Evolutionary conservation across 2,888 invertebrate species (phyloP), one percentile per base, ranked within the genome.

Genomic region (Lottia gigantea): DNA sequence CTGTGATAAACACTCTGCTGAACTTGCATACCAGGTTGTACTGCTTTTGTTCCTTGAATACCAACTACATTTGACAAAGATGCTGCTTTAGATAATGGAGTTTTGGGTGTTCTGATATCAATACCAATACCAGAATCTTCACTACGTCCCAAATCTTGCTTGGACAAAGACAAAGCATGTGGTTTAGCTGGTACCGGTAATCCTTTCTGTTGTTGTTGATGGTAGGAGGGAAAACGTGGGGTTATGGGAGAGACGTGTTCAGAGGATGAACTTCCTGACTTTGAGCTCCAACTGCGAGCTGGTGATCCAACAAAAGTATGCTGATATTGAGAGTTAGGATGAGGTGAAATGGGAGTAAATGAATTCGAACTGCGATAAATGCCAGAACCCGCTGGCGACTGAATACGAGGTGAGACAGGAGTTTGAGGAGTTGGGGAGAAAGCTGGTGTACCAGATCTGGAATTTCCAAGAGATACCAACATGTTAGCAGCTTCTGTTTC

Each of bases 401-500:
- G 84, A 65, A 72, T 76, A 62, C 81, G 81, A 7, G 84, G 84
- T 1, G 87, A 86, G 25, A 83, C 78, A 8, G 84, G 83, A 49
- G 79, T 81, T 46, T 82, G 80, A 12, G 79, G 78, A 15, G 81
- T 84, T 0, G 88, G 88, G 31, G 87, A 88, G 74, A 95, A 95
- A 49, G 95, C 95, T 65, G 96, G 96, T 66, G 96, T 96, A 68
- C 95, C 95, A 61, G 97, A 96, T 73, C 96, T 92, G 19, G 97
- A 96, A 88, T 95, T 96, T 80, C 96, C 95, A 82, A 97, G 91
- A 16, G 96, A 97, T 81, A 97, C 96, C 75, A 97, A 91, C 95
- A 97, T 96, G 89, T 95, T 97, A 65, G 97, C 97, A 74, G 96
- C 97, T 90, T 98, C 97, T 0, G 95, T 96, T 90, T 97, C 97